Conservation (phyloP, 2,113 vertebrate genomes). For the Parus major region DNA sequence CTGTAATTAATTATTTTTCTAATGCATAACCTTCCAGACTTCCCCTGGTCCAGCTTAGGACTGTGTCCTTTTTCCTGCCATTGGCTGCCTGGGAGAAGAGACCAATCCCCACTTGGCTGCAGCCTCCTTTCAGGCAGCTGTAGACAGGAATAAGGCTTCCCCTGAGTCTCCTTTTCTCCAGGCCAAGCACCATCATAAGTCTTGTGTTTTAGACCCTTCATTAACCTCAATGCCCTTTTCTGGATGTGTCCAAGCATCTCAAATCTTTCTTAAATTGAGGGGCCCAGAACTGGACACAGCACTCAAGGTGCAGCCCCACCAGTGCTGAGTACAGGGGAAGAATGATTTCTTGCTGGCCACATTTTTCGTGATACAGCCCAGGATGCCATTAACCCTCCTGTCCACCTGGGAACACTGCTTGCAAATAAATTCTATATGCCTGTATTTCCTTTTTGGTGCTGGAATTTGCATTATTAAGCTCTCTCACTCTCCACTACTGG, state of each 20-base stretch:
- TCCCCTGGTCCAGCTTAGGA: background rate
- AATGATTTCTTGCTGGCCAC: background rate
- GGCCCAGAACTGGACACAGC: background rate
- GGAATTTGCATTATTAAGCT: background rate
- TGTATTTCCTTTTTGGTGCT: background rate
- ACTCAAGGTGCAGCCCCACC: background rate
- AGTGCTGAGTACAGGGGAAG: background rate
- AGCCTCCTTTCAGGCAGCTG: background rate
- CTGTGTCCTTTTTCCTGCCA: too few relatives aligned
- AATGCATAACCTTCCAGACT: background rate
- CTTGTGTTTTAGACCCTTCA: background rate
- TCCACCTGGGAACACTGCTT: background rate
- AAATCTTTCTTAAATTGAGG: background rate
- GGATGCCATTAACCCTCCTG: background rate
- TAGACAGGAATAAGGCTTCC: too few relatives aligned
- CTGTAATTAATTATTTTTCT: background rate
- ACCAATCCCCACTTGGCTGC: fast-evolving
- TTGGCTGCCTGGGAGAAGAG: background rate
- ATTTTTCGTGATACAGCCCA: background rate
- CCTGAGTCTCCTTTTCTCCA: background rate
- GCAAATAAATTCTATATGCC: background rate
- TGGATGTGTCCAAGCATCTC: background rate
- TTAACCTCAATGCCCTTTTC: background rate
- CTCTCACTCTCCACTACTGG: background rate
- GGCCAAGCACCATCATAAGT: background rate